Conservation (phyloP, 2,888 invertebrate genomes). For the Lochmaea crataegi region DNA sequence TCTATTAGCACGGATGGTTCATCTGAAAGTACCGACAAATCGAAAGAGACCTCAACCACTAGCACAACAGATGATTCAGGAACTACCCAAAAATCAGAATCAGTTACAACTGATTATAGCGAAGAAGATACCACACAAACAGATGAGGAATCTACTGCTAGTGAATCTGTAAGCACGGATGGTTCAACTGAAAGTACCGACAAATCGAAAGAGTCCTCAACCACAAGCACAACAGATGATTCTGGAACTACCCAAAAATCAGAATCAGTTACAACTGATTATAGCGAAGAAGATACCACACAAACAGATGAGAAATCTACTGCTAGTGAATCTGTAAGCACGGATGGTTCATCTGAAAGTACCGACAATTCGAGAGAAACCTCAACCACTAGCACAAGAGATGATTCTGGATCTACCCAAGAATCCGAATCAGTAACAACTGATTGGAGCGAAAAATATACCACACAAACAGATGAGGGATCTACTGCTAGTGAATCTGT, state of each 20-base stretch:
- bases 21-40: too few species aligned
- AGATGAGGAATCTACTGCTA: neutral
- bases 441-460: too few species aligned
- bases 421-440: too few species aligned
- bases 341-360: neutral
- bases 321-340: neutral
- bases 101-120: too few species aligned
- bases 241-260: neutral
- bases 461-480: too few species aligned
- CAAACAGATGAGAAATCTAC: neutral
- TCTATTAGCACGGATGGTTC: too few species aligned
- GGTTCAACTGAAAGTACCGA: neutral
- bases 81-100: too few species aligned
- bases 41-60: too few species aligned
- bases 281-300: constrained; percentile 7
- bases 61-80: too few species aligned
- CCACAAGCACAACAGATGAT: neutral
- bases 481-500: neutral
- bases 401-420: neutral
- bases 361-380: neutral
- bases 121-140: too few species aligned
- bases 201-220: neutral
- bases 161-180: neutral
- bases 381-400: neutral
- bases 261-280: neutral